Evolutionary conservation across 2,888 invertebrate genomes (phyloP).

Genomic region (Girardia tigrina): DNA sequence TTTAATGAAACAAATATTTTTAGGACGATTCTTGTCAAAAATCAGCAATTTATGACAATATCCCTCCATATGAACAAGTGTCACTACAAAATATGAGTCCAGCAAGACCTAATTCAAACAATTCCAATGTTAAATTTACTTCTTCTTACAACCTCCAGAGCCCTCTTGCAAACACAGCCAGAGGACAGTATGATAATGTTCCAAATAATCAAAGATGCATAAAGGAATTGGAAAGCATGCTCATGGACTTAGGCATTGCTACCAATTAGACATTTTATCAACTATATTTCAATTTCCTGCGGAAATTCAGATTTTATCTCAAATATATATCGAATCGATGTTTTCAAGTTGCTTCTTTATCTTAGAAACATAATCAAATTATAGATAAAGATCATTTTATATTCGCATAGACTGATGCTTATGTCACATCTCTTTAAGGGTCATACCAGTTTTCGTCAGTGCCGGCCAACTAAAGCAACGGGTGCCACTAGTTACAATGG

Average conservation of each 20-base stretch:
- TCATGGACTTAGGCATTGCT: neutral
- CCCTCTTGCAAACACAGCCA: neutral
- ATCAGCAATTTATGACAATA: neutral
- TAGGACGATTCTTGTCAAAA: neutral
- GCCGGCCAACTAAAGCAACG: no score
- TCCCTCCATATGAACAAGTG: neutral
- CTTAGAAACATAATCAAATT: no score
- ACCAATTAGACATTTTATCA: neutral
- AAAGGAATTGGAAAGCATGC: neutral
- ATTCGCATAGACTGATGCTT: no score
- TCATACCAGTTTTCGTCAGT: no score
- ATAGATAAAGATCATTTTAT: no score
- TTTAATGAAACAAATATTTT: neutral
- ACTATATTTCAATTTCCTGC: no score
- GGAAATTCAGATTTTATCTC: no score
- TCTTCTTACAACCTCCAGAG: neutral
- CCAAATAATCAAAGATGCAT: slow-evolving; percentile 8
- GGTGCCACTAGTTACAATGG: no score
- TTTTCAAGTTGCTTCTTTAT: no score
- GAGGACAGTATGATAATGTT: neutral
- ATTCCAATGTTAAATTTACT: neutral
- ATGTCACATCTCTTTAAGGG: no score
- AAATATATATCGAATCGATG: no score
- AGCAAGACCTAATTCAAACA: neutral
- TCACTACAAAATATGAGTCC: neutral